Evolutionary conservation across 2,797 vertebrate species (phyloP).

Genomic region (Notolepis coatsorum): DNA sequence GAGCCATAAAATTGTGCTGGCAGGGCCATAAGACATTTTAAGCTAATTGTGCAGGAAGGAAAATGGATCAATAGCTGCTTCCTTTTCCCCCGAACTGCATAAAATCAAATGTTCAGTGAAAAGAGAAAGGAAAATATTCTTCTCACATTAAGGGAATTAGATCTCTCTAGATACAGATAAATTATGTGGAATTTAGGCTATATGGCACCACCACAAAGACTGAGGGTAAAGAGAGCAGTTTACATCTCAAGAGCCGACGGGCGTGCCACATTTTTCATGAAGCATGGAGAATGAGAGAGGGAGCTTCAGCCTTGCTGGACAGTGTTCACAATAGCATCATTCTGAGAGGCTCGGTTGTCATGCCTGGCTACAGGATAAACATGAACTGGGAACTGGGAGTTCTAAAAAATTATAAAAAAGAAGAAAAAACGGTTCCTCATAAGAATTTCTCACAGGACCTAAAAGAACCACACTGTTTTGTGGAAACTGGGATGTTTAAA

Average conservation of each 20-base stretch:
- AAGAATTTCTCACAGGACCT: no score
- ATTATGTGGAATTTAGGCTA: constrained; percentile 4
- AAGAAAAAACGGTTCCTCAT: no score
- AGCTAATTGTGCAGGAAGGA: constrained; percentile 34
- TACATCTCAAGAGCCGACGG: not conserved
- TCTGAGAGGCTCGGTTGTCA: not conserved
- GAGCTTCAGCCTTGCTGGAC: constrained; percentile 38
- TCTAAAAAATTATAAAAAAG: no score
- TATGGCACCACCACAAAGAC: constrained; percentile 25
- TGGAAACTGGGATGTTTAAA: no score
- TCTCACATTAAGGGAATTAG: not conserved
- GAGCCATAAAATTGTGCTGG: constrained; percentile 5
- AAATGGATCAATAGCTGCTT: constrained; percentile 32
- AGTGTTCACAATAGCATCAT: constrained; percentile 29
- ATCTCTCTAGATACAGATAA: not conserved
- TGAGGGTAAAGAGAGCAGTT: constrained; percentile 15
- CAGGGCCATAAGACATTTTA: constrained; percentile 2
- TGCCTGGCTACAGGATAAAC: no score
- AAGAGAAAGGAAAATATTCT: constrained; percentile 1
- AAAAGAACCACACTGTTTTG: no score
- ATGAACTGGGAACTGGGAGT: no score
- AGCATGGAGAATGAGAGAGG: constrained; percentile 3
- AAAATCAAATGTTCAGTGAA: constrained; percentile 27
- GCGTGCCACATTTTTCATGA: no score
- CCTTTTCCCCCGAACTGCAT: constrained; percentile 19